Evolutionary conservation across 2,113 vertebrate genomes (phyloP), one percentile per base, ranked within the genome.

Genomic region (Manacus vitellinus): DNA sequence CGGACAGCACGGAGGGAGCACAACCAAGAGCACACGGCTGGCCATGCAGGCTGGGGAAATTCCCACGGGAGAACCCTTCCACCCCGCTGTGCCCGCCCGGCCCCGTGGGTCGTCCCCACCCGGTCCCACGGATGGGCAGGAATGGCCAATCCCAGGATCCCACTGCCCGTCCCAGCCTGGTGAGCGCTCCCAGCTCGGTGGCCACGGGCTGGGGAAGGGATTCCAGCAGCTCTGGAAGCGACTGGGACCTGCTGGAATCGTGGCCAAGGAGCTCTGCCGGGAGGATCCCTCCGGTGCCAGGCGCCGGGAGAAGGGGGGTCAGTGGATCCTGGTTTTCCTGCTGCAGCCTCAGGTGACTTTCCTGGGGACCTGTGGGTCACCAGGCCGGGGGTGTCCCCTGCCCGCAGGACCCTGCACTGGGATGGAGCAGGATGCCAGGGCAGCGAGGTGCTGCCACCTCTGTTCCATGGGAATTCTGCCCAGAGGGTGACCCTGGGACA

Each of bases 1-100:
- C 35, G 24, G 61, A 82, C 84, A 25, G 76, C 95, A 96, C 44
- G 1, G 71, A 49, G 66, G 52, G 17, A 70, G 85, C 95, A 96
- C 77, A 52, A 73, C 84, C 85, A 41, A 56, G 89, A 88, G 41
- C 92, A 88, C 91, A 18, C 6, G 28, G 70, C 43, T 23, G 47
- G 91, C 82, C 96, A 95, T 92, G 94, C 96, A 82, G 37, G 12
- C 89, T 74, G 94, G 80, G 93, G 89, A 96, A 94, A 97, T 89
- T 91, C 82, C 82, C 75, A 18, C 4, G 30, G 39, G 82, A 71
- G 70, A 75, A 54, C 25, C 59, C 75, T 80, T 58, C 21, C 30
- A 41, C 56, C 85, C 47, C 77, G 18, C 78, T 12, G 54, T 4
- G 35, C 47, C 75, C 47, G 3, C 31, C 21, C 46, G 2, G 27